Conservation (phyloP, 2,113 vertebrate genomes). For the Puntigrus tetrazona region DNA sequence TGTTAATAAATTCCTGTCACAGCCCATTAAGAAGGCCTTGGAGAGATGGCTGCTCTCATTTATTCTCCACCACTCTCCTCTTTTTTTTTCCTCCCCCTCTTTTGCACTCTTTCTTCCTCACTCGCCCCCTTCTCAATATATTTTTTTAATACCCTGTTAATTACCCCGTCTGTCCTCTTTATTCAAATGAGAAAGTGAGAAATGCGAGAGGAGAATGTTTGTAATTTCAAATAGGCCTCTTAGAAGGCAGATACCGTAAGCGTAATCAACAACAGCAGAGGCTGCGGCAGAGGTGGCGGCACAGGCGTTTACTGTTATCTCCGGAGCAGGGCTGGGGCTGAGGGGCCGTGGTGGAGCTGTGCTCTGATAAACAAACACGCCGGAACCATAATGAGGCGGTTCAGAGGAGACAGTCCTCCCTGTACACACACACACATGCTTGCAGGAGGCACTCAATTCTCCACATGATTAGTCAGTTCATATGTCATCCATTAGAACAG, state of each 20-base stretch:
- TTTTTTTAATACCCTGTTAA: slow-evolving; percentile 75
- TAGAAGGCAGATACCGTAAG: slow-evolving; percentile 51
- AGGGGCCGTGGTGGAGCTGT: slow-evolving; percentile 45
- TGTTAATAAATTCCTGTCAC: slow-evolving; percentile 84
- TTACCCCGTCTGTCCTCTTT: slow-evolving; percentile 76
- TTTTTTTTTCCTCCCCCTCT: slow-evolving; percentile 48
- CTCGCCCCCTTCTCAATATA: slow-evolving; percentile 43
- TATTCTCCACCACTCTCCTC: slow-evolving; percentile 74
- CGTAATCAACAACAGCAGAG: slow-evolving; percentile 60
- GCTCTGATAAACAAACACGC: slow-evolving; percentile 68
- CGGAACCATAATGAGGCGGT: slow-evolving; percentile 34
- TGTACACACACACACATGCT: slow-evolving; percentile 18
- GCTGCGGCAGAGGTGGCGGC: slow-evolving; percentile 40
- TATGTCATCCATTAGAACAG: slow-evolving; percentile 67
- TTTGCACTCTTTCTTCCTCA: slow-evolving; percentile 35
- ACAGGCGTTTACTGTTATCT: slow-evolving; percentile 62
- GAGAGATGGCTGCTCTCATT: slow-evolving; percentile 80
- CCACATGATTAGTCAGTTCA: slow-evolving; percentile 68
- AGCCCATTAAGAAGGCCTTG: slow-evolving; percentile 81
- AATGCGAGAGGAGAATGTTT: slow-evolving; percentile 72
- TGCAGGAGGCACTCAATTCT: slow-evolving; percentile 57
- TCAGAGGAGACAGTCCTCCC: slow-evolving; percentile 45
- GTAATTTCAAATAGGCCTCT: slow-evolving; percentile 69
- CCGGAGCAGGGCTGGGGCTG: slow-evolving; percentile 55
- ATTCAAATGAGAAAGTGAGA: slow-evolving; percentile 76